Conservation (phyloP, 1,140 invertebrate species). For the Drosophila miranda region DNA sequence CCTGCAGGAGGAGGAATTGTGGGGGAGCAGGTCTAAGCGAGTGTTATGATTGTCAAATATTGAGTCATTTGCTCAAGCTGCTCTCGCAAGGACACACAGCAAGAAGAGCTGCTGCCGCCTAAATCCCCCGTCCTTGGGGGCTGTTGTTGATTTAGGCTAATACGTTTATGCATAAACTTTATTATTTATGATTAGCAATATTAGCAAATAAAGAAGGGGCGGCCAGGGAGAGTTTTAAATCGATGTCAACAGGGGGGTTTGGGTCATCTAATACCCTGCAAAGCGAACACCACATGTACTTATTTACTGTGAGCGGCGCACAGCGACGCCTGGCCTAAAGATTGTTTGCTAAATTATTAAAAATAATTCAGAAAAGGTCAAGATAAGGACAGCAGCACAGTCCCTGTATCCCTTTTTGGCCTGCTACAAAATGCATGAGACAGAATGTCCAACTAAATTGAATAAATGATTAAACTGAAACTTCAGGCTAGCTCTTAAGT, state of each 20-base stretch:
- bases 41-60: slow-evolving; percentile 78
- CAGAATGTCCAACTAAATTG: slow-evolving; percentile 78
- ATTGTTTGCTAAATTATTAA: slow-evolving; percentile 68
- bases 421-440: slow-evolving; percentile 72
- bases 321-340: slow-evolving; percentile 1
- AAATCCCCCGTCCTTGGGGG: slow-evolving; percentile 3
- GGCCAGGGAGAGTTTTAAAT: slow-evolving; percentile 19
- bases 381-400: slow-evolving; percentile 42
- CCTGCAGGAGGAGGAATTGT: neutral
- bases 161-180: slow-evolving; percentile 80
- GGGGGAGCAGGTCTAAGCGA: slow-evolving; percentile 10
- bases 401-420: slow-evolving; percentile 24
- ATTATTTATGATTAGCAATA: slow-evolving; percentile 77
- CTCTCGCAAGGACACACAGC: slow-evolving; percentile 35
- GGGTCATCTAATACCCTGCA: neutral
- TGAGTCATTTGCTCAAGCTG: slow-evolving; percentile 76
- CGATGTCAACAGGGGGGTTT: neutral
- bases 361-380: slow-evolving; percentile 70
- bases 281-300: slow-evolving; percentile 7
- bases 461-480: slow-evolving; percentile 78
- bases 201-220: slow-evolving; percentile 54
- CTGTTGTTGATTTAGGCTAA: slow-evolving; percentile 72
- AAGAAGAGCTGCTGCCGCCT: neutral
- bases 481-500: slow-evolving; percentile 33
- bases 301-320: neutral